These are phyloP conservation scores for Laterallus jamaicensis DNA, from an alignment of 2,113 vertebrate species.

Conservation along the genomic window DNA sequence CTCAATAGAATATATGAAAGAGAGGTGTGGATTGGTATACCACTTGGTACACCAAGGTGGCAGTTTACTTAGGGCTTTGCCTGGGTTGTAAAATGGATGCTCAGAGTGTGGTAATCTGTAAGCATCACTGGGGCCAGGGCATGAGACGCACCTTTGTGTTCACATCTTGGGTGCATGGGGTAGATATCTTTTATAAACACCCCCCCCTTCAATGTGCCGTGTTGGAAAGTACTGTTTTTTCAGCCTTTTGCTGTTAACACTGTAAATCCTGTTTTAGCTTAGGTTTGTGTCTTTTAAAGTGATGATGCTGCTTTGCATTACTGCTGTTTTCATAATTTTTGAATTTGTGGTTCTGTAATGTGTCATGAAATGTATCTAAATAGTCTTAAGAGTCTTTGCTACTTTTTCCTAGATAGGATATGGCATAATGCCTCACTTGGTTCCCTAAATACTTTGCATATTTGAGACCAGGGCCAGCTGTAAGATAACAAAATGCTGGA, in stretches of 20 bases:
- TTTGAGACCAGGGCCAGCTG: neutral
- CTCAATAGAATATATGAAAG: neutral
- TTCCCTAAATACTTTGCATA: neutral
- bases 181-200: neutral
- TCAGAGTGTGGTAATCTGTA: neutral
- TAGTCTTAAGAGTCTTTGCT: neutral
- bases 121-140: neutral
- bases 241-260: neutral
- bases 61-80: neutral
- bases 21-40: neutral
- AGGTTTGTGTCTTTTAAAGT: neutral
- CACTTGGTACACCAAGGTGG: neutral
- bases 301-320: slow-evolving; percentile 21
- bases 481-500: neutral
- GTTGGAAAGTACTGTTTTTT: neutral
- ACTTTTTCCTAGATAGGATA: neutral
- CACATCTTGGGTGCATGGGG: neutral
- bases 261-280: neutral
- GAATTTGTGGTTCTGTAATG: slow-evolving; percentile 3
- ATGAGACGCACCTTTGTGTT: neutral
- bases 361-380: neutral
- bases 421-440: neutral
- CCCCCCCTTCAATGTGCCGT: neutral
- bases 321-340: neutral
- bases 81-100: neutral